A percentile compares a stretch with the other conserved stretches of the same genome.
These are phyloP conservation scores for Leptoteleia sp. DNA, from an alignment of 1,140 invertebrate species.

Conservation along the genomic window DNA sequence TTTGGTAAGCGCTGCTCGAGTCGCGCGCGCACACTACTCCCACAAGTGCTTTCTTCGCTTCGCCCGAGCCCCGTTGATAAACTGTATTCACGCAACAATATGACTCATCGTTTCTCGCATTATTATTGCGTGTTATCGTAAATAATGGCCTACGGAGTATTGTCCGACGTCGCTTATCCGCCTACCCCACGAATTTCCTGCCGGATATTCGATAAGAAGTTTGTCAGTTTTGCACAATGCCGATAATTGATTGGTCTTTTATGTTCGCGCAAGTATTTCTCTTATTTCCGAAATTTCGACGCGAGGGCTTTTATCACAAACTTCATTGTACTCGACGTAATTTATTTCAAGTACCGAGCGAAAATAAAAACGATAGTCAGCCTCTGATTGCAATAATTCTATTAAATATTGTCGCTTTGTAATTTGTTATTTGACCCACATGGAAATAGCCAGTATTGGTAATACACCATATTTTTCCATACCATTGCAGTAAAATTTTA, in stretches of 20 bases:
- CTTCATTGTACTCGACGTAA: neutral
- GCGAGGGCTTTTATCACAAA: slow-evolving; percentile 2
- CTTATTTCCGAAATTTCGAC: too few species aligned
- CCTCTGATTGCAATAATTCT: too few species aligned
- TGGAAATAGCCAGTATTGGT: too few species aligned
- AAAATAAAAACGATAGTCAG: too few species aligned
- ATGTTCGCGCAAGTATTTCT: too few species aligned
- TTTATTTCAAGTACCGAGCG: too few species aligned
- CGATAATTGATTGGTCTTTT: slow-evolving; percentile 42
- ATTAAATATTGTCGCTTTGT: too few species aligned
- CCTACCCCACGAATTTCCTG: too few species aligned
- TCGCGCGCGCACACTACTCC: slow-evolving; percentile 22
- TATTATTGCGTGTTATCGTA: slow-evolving; percentile 46
- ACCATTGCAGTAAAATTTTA: too few species aligned
- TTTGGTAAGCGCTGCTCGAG: slow-evolving; percentile 66
- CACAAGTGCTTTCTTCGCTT: slow-evolving; percentile 16
- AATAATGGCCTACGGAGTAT: slow-evolving; percentile 29
- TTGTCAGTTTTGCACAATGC: slow-evolving; percentile 22
- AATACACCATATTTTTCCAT: too few species aligned
- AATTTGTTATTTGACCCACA: too few species aligned
- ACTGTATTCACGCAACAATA: slow-evolving; percentile 71
- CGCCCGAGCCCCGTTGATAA: slow-evolving; percentile 66
- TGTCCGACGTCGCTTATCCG: slow-evolving; percentile 30
- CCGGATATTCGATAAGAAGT: slow-evolving; percentile 31
- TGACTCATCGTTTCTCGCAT: slow-evolving; percentile 69